Base-by-base conservation (phyloP, 2,888 invertebrate genomes). In the Yponomeuta cagnagella region DNA sequence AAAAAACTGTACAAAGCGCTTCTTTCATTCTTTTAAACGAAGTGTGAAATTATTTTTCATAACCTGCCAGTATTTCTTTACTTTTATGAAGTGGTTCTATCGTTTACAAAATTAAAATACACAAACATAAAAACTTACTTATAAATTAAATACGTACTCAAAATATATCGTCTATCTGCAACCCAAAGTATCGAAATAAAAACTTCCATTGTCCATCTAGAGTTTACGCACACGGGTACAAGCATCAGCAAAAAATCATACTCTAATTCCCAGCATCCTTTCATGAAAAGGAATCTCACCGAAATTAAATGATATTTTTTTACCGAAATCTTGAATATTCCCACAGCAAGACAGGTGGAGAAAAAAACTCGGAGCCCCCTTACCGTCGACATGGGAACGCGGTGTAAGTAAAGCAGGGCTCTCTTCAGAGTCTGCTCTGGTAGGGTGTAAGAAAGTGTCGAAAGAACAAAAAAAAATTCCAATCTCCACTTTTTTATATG, bases 211-310 rank as follows among this genome's bases (percentile, higher is more conserved):
- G 52, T 58, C 52, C 52, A 12, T 10, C 15, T 12, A 58, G 52
- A 15, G 15, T 12, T 58, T 58, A 58, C 52, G 1, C 15, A 15
- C 52, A 58, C 52, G 52, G 52, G 52, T 58, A 58, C 52, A 58
- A 58, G 52, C 52, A 58, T 3, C 52, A 58, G 52, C 15, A 58
- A 58, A 58, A 58, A 58, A 15, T 15, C 12, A 4, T 58, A 58
- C 52, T 58, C 52, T 15, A 58, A 58, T 58, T 58, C 52, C 52
- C 52, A 58, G 52, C 52, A 58, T 58, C 52, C 52, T 58, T 58
- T 58, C 52, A 58, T 15, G 12, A 58, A 58, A 58, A 58, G 15
- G 52, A 15, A 58, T 58, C 52, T 58, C 52, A 58, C 52, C 52
- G 15, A 58, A 58, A 58, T 58, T 58, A 15, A 58, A 58, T 15